Evolutionary conservation across 2,888 invertebrate genomes (phyloP), one percentile per base, ranked within the genome.

Genomic region (Leptinotarsa haldemani): DNA sequence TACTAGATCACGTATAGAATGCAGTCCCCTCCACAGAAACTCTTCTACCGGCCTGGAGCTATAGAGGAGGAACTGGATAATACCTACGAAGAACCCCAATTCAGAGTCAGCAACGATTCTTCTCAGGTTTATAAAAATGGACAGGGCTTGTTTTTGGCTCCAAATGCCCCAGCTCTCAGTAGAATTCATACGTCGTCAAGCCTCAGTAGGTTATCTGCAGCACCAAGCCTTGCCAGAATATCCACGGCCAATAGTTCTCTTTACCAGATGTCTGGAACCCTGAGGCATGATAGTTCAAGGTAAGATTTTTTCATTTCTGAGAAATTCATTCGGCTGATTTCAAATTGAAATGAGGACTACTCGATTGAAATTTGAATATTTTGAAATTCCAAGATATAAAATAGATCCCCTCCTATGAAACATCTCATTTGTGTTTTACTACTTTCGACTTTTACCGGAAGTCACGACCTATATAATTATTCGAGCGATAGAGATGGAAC

Each of bases 161-260:
- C 74, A 30, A 75, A 66, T 64, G 74, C 74, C 22, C 78, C 78
- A n/a, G 71, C 63, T 20, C 61, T 77, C 13, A 70, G 69, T 50
- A 69, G 70, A 25, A 66, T 74, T 25, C 69, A 71, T 53, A 76
- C 76, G 15, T 68, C 63, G 16, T 56, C 70, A 12, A 76, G 74
- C 52, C 65, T 76, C 7, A 58, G 64, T 18, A 74, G 74, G 68
- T 70, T 67, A 40, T 74, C 74, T 1, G 67, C 76, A 15, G 76
- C 78, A 13, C 77, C 79, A 5, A 81, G 80, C 65, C 68, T 82
- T 25, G 75, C 77, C 7, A 77, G 80, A 65, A 73, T 80, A n/a
- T 79, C 80, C 4, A 82, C 82, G 22, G 79, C 79, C 15, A 72
- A 77, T 69, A 83, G 83, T 73, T 82, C 82, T 18, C 74, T 83